A percentile compares a stretch with the other conserved stretches of the same genome.
Conservation (phyloP, 1,140 invertebrate genomes). For the Dendroctonus valens region DNA sequence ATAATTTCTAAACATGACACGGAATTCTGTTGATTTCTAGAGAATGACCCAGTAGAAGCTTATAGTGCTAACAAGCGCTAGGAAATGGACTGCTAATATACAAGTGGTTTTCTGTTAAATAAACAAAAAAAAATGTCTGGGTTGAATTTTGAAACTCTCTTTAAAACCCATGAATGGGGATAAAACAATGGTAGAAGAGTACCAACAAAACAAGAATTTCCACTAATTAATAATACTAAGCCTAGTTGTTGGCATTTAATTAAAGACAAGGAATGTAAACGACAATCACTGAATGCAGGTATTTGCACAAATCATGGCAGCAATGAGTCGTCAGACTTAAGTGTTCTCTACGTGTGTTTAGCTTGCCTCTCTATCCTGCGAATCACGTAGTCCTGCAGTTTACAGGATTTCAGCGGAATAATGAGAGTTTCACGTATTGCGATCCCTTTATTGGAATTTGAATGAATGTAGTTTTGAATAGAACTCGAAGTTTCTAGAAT, state of each 20-base stretch:
- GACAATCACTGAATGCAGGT: constrained; percentile 24
- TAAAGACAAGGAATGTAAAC: constrained; percentile 13
- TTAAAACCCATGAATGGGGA: no score
- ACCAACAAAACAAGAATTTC: no score
- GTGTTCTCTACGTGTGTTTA: constrained; percentile 18
- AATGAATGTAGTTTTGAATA: neutral
- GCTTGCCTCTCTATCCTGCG: constrained; percentile 15
- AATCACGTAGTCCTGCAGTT: constrained; percentile 13
- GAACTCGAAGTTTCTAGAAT: no score
- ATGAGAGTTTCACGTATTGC: constrained; percentile 1
- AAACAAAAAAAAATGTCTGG: no score
- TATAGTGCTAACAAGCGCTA: no score
- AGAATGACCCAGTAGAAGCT: no score
- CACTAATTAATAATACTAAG: neutral
- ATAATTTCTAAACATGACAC: no score
- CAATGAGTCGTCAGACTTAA: constrained; percentile 19
- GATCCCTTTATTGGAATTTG: constrained; percentile 7
- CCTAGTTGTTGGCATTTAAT: constrained; percentile 8
- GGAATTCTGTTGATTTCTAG: no score
- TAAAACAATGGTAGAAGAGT: no score
- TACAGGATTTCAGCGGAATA: constrained; percentile 9
- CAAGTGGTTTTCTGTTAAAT: no score
- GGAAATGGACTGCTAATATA: no score
- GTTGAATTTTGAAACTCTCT: no score
- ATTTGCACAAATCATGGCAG: constrained; percentile 18